phyloP scores from a whole-genome alignment of 2,888 invertebrate genomes.

The Liopterus haemorrhoidalis region DNA sequence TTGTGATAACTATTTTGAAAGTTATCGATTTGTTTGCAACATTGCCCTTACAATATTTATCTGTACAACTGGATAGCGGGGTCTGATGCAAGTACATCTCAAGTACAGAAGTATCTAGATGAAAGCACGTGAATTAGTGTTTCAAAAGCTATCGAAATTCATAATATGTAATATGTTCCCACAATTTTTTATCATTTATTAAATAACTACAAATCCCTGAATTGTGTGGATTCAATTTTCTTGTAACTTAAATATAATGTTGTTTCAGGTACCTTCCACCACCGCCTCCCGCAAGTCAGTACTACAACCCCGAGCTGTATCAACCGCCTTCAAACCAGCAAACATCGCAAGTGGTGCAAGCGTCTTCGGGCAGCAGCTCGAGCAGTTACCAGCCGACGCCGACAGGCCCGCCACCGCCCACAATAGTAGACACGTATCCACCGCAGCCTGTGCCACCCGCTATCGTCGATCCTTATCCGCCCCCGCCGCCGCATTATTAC shows the following conservation, averaged over 20 bases:
- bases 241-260: constrained; percentile 4
- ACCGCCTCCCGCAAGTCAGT: constrained; percentile 40
- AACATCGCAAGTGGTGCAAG: constrained; percentile 42
- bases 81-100: no score
- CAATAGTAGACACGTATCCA: constrained; percentile 42
- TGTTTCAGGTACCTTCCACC: constrained; percentile 36
- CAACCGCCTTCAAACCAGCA: constrained; percentile 39
- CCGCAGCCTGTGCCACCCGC: constrained; percentile 43
- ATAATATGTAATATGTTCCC: no score
- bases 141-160: no score
- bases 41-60: no score
- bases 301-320: constrained; percentile 52
- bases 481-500: constrained; percentile 50
- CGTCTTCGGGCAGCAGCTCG: constrained; percentile 44
- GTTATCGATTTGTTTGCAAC: no score
- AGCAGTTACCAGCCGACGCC: constrained; percentile 46
- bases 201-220: no score
- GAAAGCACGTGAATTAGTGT: no score
- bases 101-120: no score
- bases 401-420: constrained; percentile 39
- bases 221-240: no score
- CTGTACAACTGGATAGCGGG: no score
- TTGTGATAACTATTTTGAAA: no score
- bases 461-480: constrained; percentile 48
- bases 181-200: no score